These are phyloP conservation scores for Tubiluchus corallicola DNA, from an alignment of 2,888 invertebrate genomes.

Conservation along the genomic window DNA sequence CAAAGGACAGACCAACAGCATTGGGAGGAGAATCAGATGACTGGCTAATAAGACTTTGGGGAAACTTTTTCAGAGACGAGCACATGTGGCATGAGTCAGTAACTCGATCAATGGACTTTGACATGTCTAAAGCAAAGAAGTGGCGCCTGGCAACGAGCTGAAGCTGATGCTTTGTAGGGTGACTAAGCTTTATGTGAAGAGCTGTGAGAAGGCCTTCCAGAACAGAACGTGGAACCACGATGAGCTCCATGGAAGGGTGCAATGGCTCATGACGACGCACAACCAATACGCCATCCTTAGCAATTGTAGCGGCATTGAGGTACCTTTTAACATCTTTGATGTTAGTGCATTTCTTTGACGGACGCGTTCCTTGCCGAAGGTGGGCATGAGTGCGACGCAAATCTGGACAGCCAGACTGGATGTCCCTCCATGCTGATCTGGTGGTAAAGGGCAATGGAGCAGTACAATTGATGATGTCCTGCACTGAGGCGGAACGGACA, in stretches of 20 bases:
- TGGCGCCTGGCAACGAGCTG: conserved; percentile 12
- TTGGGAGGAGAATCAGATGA: conserved; percentile 13
- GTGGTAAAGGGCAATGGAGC: conserved; percentile 5
- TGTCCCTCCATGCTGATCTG: background rate
- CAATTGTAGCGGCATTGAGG: conserved; percentile 11
- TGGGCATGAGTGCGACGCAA: conserved; percentile 2
- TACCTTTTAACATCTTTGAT: conserved; percentile 13
- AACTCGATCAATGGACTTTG: conserved; percentile 10
- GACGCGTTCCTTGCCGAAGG: conserved; percentile 13
- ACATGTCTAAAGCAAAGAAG: conserved; percentile 14
- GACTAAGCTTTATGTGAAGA: conserved; percentile 14
- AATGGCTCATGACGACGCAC: conserved; percentile 10
- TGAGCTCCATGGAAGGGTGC: conserved; percentile 12
- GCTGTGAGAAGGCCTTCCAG: conserved; percentile 14
- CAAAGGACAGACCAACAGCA: conserved; percentile 13
- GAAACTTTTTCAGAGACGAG: conserved; percentile 13
- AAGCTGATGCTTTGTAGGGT: conserved; percentile 15
- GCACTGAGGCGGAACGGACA: background rate
- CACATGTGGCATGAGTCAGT: conserved; percentile 14
- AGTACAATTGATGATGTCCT: background rate
- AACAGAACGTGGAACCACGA: conserved; percentile 14
- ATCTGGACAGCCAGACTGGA: conserved; percentile 5
- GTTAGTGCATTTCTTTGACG: conserved; percentile 15
- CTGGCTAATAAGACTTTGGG: conserved; percentile 12
- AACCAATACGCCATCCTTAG: conserved; percentile 12